phyloP scores from a whole-genome alignment of 2,888 invertebrate species.

The Mesorhabditis spiculigera region DNA sequence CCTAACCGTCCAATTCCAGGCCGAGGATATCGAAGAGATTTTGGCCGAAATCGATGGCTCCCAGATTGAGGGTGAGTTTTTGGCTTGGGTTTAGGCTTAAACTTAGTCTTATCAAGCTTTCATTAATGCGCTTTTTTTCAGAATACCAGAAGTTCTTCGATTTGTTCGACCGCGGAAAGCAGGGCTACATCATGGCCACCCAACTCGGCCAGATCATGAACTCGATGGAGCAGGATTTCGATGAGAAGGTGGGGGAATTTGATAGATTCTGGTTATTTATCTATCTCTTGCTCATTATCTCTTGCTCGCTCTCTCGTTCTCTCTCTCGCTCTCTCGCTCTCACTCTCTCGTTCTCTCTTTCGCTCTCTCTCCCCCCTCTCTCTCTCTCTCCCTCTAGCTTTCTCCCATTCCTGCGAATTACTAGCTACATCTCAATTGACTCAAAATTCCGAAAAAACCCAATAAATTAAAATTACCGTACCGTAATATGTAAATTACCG shows the following conservation, averaged over 20 bases:
- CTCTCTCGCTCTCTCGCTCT: no score
- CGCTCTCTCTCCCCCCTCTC: no score
- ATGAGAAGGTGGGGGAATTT: conserved; percentile 31
- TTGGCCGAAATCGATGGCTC: conserved; percentile 58
- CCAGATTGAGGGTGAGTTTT: conserved; percentile 52
- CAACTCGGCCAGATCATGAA: conserved; percentile 58
- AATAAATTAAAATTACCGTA: no score
- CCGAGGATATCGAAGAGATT: conserved; percentile 58
- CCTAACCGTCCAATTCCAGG: conserved; percentile 31
- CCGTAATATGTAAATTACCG: no score
- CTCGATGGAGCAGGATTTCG: conserved; percentile 53
- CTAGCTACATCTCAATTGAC: no score
- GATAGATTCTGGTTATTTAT: no score
- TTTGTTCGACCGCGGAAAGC: conserved; percentile 58
- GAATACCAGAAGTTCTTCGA: conserved; percentile 59
- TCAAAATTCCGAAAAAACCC: no score
- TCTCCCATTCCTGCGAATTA: no score
- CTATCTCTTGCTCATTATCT: no score
- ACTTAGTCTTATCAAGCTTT: neutral
- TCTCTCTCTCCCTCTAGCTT: no score
- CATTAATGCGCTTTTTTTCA: conserved; percentile 18
- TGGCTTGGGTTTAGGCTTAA: neutral
- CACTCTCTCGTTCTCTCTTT: no score
- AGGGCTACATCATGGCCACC: conserved; percentile 59
- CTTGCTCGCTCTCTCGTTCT: no score